Base-by-base conservation (phyloP, 2,113 vertebrate genomes). In the Ictidomys tridecemlineatus region DNA sequence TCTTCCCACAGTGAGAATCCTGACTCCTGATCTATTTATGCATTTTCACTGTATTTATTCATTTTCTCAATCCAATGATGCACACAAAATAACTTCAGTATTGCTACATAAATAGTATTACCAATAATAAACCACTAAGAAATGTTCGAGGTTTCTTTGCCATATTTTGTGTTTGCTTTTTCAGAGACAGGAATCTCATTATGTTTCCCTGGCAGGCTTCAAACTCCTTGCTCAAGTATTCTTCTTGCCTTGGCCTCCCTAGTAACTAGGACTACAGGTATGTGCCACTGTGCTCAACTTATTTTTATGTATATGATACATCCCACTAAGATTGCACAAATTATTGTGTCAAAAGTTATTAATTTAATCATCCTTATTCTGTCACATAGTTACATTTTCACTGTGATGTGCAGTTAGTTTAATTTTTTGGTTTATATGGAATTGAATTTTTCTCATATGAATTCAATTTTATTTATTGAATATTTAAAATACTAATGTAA, bases 351-450 rank as follows among this genome's bases (percentile, higher is more conserved):
- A 80, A 85, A 93, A 93, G 39, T 69, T 70, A 70, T n/a, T 63
- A 26, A 42, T 53, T 2, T 39, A 86, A 63, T 83, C 70, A 37
- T 88, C 91, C 65, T 83, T 73, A 85, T 78, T 76, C 65, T 77
- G 18, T 30, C 7, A 45, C 82, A 51, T 12, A 79, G 39, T 88
- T 94, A 37, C 70, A 77, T 73, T 82, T 92, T 91, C 39, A 84
- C 3, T 88, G 39, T 88, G n/a, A n/a, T 84, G 51, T 77, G 13
- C 11, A 88, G 12, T 91, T 89, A 34, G 9, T 48, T 51, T 89
- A 56, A 56, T 80, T 70, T 67, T 65, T 67, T 93, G 95, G 39
- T 72, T 93, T 34, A 37, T 39, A 56, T 67, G 67, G n/a, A 93
- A 26, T 39, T 77, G 73, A 73, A 37, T 76, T 85, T 89, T 93